Base-by-base conservation (phyloP, 2,888 invertebrate genomes). In the Steromphala cineraria region DNA sequence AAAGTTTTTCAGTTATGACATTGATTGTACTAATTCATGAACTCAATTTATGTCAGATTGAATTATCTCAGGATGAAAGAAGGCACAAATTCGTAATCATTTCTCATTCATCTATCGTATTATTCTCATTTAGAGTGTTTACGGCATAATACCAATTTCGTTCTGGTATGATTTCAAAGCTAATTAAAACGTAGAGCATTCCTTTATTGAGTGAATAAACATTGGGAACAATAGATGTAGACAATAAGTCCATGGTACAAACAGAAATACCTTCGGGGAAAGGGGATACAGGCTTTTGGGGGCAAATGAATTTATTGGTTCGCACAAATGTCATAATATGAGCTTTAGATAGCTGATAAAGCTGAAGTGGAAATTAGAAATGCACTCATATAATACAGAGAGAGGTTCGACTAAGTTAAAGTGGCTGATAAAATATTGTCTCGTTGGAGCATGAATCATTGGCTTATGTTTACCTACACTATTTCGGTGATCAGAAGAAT, bases 331-430 rank as follows among this genome's bases (percentile, higher is more conserved):
- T 62, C 62, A 62, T 62, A 62, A 62, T 62, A 62, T 28, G 28
- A 62, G 62, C 62, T 62, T 62, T 62, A 62, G 62, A 21, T 62
- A 24, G 62, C 62, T 62, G 62, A 62, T 62, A 62, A 56, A 56
- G 21, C 10, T 62, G 24, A 62, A 62, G 62, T 15, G 28, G 62
- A 28, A 62, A 62, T 62, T 62, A 62, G 62, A 62, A 62, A 24
- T 62, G 62, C 62, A 62, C 62, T 28, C 24, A 15, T 28, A 62
- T 28, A 62, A 62, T 28, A 21, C 13, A 21, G 62, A 28, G 62
- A 62, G 28, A 62, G 62, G 62, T 15, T 62, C 24, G 15, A 28
- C 62, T 28, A 17, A 62, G 24, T 62, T 28, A 62, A 56, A 28
- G 28, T 62, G 13, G 62, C 62, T 62, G 62, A 62, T 62, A 62